A percentile compares a stretch with the other conserved stretches of the same genome.
Evolutionary conservation across 2,888 invertebrate species (phyloP).

Genomic region (Parochlus steinenii): DNA sequence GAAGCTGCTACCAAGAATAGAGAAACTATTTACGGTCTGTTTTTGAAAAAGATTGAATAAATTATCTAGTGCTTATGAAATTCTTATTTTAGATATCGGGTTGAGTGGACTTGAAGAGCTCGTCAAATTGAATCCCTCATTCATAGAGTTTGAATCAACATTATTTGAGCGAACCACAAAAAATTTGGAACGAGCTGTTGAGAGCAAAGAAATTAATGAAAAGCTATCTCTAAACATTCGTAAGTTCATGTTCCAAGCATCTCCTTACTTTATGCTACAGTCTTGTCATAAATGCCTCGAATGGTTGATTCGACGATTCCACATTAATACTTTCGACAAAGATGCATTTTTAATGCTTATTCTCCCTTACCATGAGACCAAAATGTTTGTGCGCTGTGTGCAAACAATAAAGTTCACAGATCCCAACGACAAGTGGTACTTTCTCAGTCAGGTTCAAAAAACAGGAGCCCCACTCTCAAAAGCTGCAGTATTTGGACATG

Average conservation of each 20-base stretch:
- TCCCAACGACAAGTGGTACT: slow-evolving; percentile 49
- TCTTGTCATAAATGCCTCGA: slow-evolving; percentile 79
- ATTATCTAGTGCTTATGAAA: too few species aligned
- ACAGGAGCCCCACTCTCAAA: slow-evolving; percentile 58
- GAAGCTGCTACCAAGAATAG: slow-evolving; percentile 77
- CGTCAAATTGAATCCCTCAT: slow-evolving; percentile 50
- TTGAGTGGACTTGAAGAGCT: slow-evolving; percentile 72
- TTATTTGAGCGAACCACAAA: slow-evolving; percentile 64
- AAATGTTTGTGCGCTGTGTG: slow-evolving; percentile 66
- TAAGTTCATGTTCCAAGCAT: slow-evolving; percentile 61
- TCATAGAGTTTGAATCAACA: slow-evolving; percentile 53
- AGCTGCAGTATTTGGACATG: slow-evolving; percentile 52
- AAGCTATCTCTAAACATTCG: slow-evolving; percentile 57
- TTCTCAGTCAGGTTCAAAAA: slow-evolving; percentile 57
- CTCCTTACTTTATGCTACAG: slow-evolving; percentile 75
- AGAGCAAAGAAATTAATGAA: slow-evolving; percentile 54
- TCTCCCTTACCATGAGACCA: slow-evolving; percentile 86
- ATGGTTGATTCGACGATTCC: slow-evolving; percentile 84
- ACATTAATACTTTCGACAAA: slow-evolving; percentile 76
- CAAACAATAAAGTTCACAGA: slow-evolving; percentile 54
- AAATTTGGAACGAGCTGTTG: slow-evolving; percentile 65
- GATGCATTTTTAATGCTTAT: slow-evolving; percentile 64
- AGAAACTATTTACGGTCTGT: slow-evolving; percentile 67
- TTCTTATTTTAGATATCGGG: too few species aligned
- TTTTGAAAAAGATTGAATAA: too few species aligned